Evolutionary conservation across 1,140 invertebrate genomes (phyloP).

Genomic region (Harpegnathos saltator): DNA sequence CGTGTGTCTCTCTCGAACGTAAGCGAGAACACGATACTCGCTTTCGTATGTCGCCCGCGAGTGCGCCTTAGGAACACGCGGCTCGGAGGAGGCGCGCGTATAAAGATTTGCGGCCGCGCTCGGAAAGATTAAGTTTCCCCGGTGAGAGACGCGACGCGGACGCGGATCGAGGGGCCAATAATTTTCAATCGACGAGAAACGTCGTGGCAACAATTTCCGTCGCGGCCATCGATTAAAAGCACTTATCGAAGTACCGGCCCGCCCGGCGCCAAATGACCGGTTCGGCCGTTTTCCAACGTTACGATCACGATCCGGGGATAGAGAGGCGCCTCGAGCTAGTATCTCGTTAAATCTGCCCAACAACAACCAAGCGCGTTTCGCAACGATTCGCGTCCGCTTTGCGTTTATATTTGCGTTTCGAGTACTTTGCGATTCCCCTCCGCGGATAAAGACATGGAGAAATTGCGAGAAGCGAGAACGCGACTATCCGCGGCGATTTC

Average conservation of each 20-base stretch:
- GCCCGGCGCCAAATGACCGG: conserved; percentile 7
- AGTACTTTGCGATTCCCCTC: conserved; percentile 15
- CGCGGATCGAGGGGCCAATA: too few relatives aligned
- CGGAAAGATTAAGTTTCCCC: too few relatives aligned
- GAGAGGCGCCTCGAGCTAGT: conserved; percentile 47
- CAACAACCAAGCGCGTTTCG: conserved; percentile 58
- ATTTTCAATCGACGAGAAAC: not conserved
- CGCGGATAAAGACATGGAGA: too few relatives aligned
- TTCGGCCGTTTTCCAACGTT: not conserved
- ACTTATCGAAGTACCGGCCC: too few relatives aligned
- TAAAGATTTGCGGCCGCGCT: too few relatives aligned
- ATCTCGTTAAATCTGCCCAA: conserved; percentile 60
- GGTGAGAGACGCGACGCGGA: too few relatives aligned
- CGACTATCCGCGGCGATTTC: too few relatives aligned
- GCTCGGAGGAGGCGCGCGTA: too few relatives aligned
- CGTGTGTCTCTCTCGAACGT: too few relatives aligned
- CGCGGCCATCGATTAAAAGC: not conserved
- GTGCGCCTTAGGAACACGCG: not conserved
- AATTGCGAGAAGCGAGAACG: too few relatives aligned
- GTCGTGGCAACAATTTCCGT: not conserved
- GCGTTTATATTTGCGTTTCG: not conserved
- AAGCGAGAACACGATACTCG: too few relatives aligned
- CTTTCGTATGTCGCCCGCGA: not conserved
- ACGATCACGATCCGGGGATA: conserved; percentile 37
- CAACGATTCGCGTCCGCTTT: conserved; percentile 37